Evolutionary conservation across 2,888 invertebrate species (phyloP).

Genomic region (Miltochrista miniata): DNA sequence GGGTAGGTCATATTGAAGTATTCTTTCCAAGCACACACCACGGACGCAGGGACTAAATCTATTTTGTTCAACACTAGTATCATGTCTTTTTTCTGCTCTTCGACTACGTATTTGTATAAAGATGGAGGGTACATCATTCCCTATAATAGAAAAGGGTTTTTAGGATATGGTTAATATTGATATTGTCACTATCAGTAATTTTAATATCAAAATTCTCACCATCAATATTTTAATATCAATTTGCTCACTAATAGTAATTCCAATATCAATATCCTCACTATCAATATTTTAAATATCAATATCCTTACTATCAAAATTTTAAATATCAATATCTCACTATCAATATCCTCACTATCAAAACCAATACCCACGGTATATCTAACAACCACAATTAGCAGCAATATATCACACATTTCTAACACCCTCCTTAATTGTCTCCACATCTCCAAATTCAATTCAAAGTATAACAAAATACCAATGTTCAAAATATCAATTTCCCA

Average conservation of each 20-base stretch:
- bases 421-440: slow-evolving; percentile 99
- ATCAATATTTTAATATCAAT: no score
- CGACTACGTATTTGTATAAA: slow-evolving; percentile 90
- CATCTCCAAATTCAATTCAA: slow-evolving; percentile 97
- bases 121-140: slow-evolving; percentile 95
- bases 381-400: slow-evolving; percentile 94
- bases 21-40: slow-evolving; percentile 94
- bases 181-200: no score
- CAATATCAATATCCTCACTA: no score
- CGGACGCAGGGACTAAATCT: slow-evolving; percentile 91
- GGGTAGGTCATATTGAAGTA: slow-evolving; percentile 86
- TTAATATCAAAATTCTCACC: no score
- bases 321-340: no score
- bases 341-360: no score
- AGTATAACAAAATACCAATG: slow-evolving; percentile 89
- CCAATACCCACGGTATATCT: slow-evolving; percentile 91
- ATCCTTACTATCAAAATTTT: no score
- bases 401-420: slow-evolving; percentile 95
- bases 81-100: slow-evolving; percentile 90
- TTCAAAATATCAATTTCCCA: no score
- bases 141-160: slow-evolving; percentile 56
- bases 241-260: no score
- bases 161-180: no score
- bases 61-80: slow-evolving; percentile 96
- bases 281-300: neutral